Evolutionary conservation across 2,888 invertebrate species (phyloP).

Genomic region (Melipona bicolor): DNA sequence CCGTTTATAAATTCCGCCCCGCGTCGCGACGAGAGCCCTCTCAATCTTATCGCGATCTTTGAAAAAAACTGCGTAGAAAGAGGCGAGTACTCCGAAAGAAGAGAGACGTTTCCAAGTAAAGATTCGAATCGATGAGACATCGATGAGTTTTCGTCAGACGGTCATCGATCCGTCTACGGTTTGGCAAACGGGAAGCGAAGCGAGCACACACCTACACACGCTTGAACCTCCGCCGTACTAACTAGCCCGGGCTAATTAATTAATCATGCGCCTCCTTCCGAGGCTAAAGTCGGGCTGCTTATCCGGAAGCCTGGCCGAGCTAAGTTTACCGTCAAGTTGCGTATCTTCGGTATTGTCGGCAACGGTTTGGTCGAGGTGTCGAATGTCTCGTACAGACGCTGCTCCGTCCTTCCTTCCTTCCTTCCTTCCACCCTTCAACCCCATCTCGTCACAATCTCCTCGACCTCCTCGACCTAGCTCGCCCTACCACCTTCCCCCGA

Average conservation of each 20-base stretch:
- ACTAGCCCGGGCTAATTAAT: slow-evolving; percentile 83
- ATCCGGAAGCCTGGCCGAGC: slow-evolving; percentile 78
- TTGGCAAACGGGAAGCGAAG: slow-evolving; percentile 45
- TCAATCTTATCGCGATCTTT: neutral
- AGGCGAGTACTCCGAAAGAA: neutral
- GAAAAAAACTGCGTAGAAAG: too few species aligned
- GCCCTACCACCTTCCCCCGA: slow-evolving; percentile 16
- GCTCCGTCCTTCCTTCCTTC: slow-evolving; percentile 61
- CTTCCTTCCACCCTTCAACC: slow-evolving; percentile 20
- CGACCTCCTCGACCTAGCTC: slow-evolving; percentile 18
- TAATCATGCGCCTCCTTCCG: slow-evolving; percentile 81
- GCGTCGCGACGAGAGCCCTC: slow-evolving; percentile 6
- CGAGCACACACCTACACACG: slow-evolving; percentile 48
- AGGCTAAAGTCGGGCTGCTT: slow-evolving; percentile 78
- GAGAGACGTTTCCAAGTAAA: neutral
- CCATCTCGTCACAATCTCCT: slow-evolving; percentile 19
- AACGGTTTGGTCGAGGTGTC: slow-evolving; percentile 81
- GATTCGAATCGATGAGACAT: neutral
- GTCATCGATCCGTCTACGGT: slow-evolving; percentile 60
- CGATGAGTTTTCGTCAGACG: slow-evolving; percentile 7
- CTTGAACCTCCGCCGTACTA: slow-evolving; percentile 67
- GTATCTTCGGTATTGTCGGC: slow-evolving; percentile 83
- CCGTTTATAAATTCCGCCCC: slow-evolving; percentile 33
- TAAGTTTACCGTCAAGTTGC: slow-evolving; percentile 83
- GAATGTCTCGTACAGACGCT: slow-evolving; percentile 82